Evolutionary conservation across 2,113 vertebrate species (phyloP), one percentile per base, ranked within the genome.

Genomic region (Origma solitaria): DNA sequence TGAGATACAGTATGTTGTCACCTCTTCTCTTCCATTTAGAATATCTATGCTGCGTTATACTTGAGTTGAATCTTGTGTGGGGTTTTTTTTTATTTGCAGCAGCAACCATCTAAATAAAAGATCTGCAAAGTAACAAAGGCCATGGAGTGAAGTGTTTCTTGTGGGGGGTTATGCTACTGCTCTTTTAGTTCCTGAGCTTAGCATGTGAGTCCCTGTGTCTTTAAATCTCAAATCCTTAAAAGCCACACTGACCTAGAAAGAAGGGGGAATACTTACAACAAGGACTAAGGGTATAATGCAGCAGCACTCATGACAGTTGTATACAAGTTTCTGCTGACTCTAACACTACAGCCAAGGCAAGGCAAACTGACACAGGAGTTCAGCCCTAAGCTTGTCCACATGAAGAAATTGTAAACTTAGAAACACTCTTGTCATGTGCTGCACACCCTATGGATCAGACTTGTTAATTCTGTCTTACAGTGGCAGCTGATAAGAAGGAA

Each of bases 91-190:
- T 88, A 92, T 94, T 94, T 91, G 93, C 93, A 94, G 64, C 86
- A 66, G 76, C 45, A 72, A 85, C 47, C 60, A 77, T 47, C 49
- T 79, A 78, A 97, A 97, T 97, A 96, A 97, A 97, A 96, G 95
- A 95, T 90, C 86, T 95, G 95, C 86, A 79, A 95, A 94, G 95
- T 96, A 72, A 83, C 64, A 70, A 76, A 77, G 88, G 40, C 1
- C 0, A 37, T 57, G 30, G 66, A 77, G 69, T 93, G 53, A 13
- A 42, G 54, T 33, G 8, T 64, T 92, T 73, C 62, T 50, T 88
- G 65, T 13, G 19, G 11, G 37, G 7, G 11, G 6, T 30, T 56
- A 3, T 33, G 17, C 42, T 72, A 24, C 21, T 87, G 49, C 8
- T 28, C 21, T 28, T 77, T 15, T 9, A 28, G 53, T 22, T 76